Base-by-base conservation (phyloP, 2,113 vertebrate genomes). In the Dasyurus viverrinus region DNA sequence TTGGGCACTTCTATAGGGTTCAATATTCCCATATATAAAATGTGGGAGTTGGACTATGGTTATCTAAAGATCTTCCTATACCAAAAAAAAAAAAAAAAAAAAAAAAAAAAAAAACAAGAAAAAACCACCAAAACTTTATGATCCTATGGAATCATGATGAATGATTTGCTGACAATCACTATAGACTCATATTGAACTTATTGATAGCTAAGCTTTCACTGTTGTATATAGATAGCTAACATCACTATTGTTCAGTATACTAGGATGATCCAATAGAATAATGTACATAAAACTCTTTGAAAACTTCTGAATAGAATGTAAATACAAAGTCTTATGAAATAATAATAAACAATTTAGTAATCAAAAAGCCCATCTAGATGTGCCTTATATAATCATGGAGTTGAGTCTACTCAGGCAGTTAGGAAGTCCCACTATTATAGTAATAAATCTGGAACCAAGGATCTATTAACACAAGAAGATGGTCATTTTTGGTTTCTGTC, bases 391-490 rank as follows among this genome's bases (percentile, higher is more conserved):
- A 76, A 76, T 14, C 36, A 76, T 19, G 0, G n/a, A 16, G 22
- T 30, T 52, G 57, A 89, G 89, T 76, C 1, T 54, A 47, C 93
- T 8, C 27, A 53, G 48, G 92, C 91, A 95, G 47, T 48, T 53
- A 95, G 89, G 55, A 76, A 4, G 27, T 93, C 54, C 36, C 26
- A 48, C 36, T 76, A 12, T 92, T 60, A 92, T 54, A 90, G 16
- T 14, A 90, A 10, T 76, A 92, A 48, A 9, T 23, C 52, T 53
- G 12, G 91, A 60, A 53, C 5, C 76, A 96, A 50, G 90, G 68
- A 12, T 60, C n/a, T 53, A 42, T 26, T 25, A 76, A 93, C 48
- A 92, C 68, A 95, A 89, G 90, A 25, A n/a, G 93, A 24, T 94
- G 94, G 90, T 1, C 93, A 53, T 54, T 50, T 93, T 19, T 8